These are phyloP conservation scores for Stenotaenia linearis DNA, from an alignment of 2,888 invertebrate species.

Conservation along the genomic window DNA sequence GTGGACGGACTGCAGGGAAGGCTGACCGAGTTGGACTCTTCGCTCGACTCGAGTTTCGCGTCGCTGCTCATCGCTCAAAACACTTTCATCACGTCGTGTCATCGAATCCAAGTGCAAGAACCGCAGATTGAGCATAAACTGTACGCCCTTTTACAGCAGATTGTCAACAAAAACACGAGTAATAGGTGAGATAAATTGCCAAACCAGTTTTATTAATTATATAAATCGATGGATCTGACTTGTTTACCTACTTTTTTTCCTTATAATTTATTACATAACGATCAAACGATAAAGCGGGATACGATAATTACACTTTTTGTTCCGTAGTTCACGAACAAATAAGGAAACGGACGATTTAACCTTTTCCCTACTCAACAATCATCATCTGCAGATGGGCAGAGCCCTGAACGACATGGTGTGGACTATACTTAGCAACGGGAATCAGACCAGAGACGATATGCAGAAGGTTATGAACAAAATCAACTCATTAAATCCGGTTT, in stretches of 20 bases:
- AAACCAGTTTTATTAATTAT: no score
- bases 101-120: constrained; percentile 60
- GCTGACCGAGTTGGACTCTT: constrained; percentile 37
- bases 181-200: background rate
- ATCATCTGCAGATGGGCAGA: constrained; percentile 30
- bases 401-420: constrained; percentile 34
- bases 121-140: constrained; percentile 57
- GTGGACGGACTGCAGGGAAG: constrained; percentile 37
- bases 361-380: constrained; percentile 1
- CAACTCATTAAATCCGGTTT: background rate
- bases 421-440: constrained; percentile 34
- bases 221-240: no score
- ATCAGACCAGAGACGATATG: constrained; percentile 30
- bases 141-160: constrained; percentile 57
- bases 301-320: background rate
- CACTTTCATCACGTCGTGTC: constrained; percentile 61
- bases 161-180: constrained; percentile 50
- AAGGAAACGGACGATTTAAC: background rate
- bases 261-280: no score
- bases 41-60: constrained; percentile 39
- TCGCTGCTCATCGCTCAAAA: constrained; percentile 58
- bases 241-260: no score
- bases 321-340: background rate
- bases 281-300: background rate
- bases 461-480: constrained; percentile 3